phyloP scores from a whole-genome alignment of 2,888 invertebrate genomes.

The Drosophila fungiperda region DNA sequence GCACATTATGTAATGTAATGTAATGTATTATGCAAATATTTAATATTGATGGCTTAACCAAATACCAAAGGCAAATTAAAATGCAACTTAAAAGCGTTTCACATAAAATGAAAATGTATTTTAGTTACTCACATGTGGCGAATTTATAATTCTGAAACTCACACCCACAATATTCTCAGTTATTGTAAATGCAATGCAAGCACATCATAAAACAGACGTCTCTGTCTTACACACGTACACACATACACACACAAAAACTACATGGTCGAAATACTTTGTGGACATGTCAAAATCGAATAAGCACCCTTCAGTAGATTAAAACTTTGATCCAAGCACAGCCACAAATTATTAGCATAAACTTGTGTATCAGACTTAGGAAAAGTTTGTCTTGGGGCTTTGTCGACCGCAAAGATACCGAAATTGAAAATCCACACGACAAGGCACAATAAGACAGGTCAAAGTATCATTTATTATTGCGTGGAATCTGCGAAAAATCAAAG shows the following conservation, averaged over 20 bases:
- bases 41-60: not conserved
- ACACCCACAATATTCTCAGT: slow-evolving; percentile 39
- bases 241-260: not conserved
- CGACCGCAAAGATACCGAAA: slow-evolving; percentile 1
- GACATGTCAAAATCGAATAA: slow-evolving; percentile 54
- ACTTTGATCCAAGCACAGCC: slow-evolving; percentile 51
- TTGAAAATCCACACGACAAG: slow-evolving; percentile 6
- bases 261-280: not conserved
- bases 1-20: not conserved
- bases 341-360: slow-evolving; percentile 50
- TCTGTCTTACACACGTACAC: not conserved
- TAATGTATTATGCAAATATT: not conserved
- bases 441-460: slow-evolving; percentile 5
- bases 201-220: slow-evolving; percentile 48
- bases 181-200: slow-evolving; percentile 35
- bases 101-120: slow-evolving; percentile 5
- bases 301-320: slow-evolving; percentile 68
- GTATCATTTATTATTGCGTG: slow-evolving; percentile 22
- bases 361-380: not conserved
- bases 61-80: slow-evolving; percentile 8
- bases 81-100: slow-evolving; percentile 7
- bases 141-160: slow-evolving; percentile 36
- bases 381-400: slow-evolving; percentile 11
- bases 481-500: slow-evolving; percentile 25
- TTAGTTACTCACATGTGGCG: slow-evolving; percentile 10